Evolutionary conservation across 2,888 invertebrate genomes (phyloP), one percentile per base, ranked within the genome.

Genomic region (Napeogenes inachia): DNA sequence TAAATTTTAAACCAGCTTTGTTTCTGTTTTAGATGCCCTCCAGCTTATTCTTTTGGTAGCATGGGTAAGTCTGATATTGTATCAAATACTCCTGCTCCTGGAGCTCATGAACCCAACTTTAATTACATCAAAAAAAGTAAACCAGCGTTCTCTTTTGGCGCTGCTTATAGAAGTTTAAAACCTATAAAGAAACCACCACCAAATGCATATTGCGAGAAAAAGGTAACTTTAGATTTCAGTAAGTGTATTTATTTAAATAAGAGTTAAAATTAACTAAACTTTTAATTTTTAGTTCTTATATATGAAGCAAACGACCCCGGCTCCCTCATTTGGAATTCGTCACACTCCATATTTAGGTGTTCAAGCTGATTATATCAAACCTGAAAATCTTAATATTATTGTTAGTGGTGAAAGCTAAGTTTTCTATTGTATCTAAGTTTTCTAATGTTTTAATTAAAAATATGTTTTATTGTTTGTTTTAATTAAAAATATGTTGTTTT

Each of bases 151-250:
- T 77, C 83, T 3, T 84, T 89, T 47, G 85, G 81, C 12, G 70
- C 67, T 2, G 74, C 76, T 13, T 78, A 69, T 71, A 78, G 71
- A 64, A 64, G 60, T 4, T 4, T 66, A 3, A 70, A 65, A 56
- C 71, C 69, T 13, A 62, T 66, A 4, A 70, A 71, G 50, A 64
- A 67, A 30, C 88, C 88, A 13, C 71, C 86, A 1, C 85, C 87
- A 1, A 86, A 86, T 69, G 70, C 74, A 2, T 87, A 89, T 68
- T 89, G 87, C 69, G 80, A 84, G 69, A 85, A 82, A 75, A 87
- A 84, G 84, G 89, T 87, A 75, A 68, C 63, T 61, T 59, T 54
- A 30, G 21, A 42, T 35, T 21, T 42, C 13, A 47, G 13, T 21
- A 45, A 8, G 32, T 45, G 45, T 13, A 21, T 45, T 8, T 33